Base-by-base conservation (phyloP, 1,140 invertebrate species). In the Grapholita molesta region DNA sequence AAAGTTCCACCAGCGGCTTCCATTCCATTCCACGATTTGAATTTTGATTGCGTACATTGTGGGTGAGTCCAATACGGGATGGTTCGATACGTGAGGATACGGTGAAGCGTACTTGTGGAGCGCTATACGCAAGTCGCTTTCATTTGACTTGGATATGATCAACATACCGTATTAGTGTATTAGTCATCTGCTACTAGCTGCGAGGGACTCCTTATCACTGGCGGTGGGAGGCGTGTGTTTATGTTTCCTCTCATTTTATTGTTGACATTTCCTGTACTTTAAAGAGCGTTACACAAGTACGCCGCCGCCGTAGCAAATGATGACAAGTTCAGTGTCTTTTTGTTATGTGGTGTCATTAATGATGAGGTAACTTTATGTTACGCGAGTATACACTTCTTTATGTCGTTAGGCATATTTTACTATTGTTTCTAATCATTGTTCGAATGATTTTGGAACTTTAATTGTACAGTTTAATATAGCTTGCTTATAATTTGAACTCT, bases 1-100 rank as follows among this genome's bases (percentile, higher is more conserved):
- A 67, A 53, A 28, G 55, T 61, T 32, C 55, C 7, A 8, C 30
- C 55, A 61, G 55, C 55, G 55, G 28, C 55, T 61, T 65, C 64
- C 64, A 65, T 65, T 65, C 64, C 64, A 65, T 61, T 61, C 55
- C 55, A 61, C 55, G 55, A 61, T 30, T 61, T 61, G 55, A 30
- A 61, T 61, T 61, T 61, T 61, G 55, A 61, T 61, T 61, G 55
- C 55, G 55, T 61, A 61, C 55, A 61, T 61, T 61, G 25, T 61
- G 55, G 55, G 5, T 61, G 55, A 61, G 55, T 32, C 32, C 55
- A 61, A 30, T 61, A 25, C 55, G 55, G 55, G 30, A 61, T 61
- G 55, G 55, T 61, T 61, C 55, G 30, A 25, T 61, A 32, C 15
- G 55, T n/a, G 55, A n/a, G 55, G 55, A 32, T 7, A 30, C 18